Evolutionary conservation across 2,888 invertebrate species (phyloP).

Genomic region (Aquatica leii): DNA sequence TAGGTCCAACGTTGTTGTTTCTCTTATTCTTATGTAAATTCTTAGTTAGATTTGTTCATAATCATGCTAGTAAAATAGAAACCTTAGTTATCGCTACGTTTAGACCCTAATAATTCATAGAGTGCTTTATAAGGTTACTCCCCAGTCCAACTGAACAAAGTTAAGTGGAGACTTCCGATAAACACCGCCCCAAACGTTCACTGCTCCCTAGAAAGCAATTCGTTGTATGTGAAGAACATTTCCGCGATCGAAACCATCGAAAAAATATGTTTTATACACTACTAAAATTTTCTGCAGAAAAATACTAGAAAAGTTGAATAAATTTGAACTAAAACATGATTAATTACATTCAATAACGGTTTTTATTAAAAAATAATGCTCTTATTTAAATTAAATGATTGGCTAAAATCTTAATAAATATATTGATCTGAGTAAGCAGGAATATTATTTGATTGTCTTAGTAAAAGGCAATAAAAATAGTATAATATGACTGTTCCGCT

Average conservation of each 20-base stretch:
- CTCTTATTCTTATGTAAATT: not conserved
- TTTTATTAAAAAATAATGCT: too few relatives aligned
- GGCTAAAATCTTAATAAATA: too few relatives aligned
- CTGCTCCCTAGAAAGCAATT: slow-evolving; percentile 29
- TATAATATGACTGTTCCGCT: slow-evolving; percentile 15
- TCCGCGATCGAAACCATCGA: slow-evolving; percentile 21
- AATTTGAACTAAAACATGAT: too few relatives aligned
- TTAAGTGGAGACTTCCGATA: slow-evolving; percentile 32
- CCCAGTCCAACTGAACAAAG: slow-evolving; percentile 27
- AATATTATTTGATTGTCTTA: too few relatives aligned
- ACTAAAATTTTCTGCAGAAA: slow-evolving; percentile 7
- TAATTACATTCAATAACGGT: too few relatives aligned
- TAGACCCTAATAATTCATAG: slow-evolving; percentile 26
- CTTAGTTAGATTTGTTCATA: slow-evolving; percentile 8
- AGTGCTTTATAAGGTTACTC: slow-evolving; percentile 26
- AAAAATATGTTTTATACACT: slow-evolving; percentile 21
- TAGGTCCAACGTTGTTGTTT: too few relatives aligned
- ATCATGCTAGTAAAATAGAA: slow-evolving; percentile 7
- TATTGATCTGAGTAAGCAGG: too few relatives aligned
- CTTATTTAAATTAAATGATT: too few relatives aligned
- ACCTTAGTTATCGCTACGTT: slow-evolving; percentile 20
- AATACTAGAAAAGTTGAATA: too few relatives aligned
- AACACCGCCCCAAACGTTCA: slow-evolving; percentile 30
- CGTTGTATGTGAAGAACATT: slow-evolving; percentile 28
- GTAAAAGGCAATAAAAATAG: too few relatives aligned